Percentiles rank a stretch among this genome's conserved stretches.
phyloP scores from a whole-genome alignment of 2,797 vertebrate genomes.

The Fringilla coelebs region DNA sequence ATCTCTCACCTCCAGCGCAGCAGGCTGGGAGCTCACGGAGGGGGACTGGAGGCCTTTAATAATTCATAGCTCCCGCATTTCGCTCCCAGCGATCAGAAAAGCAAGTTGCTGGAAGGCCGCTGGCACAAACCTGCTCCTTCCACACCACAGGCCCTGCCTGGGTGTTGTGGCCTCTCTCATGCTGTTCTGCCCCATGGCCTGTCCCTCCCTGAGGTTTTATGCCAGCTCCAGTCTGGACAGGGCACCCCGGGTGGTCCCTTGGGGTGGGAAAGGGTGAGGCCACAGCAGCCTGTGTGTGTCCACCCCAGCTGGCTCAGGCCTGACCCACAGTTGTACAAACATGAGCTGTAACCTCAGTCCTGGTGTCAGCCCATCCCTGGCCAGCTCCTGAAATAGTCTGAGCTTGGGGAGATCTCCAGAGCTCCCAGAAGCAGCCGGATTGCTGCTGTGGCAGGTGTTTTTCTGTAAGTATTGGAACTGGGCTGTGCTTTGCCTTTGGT shows the following conservation, averaged over 20 bases:
- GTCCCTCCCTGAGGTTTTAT: accelerated
- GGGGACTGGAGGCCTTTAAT: background rate
- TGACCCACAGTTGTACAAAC: background rate
- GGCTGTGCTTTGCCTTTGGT: background rate
- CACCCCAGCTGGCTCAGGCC: accelerated
- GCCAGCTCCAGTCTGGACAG: background rate
- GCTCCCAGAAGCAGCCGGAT: background rate
- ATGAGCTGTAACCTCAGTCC: background rate
- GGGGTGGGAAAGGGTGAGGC: background rate
- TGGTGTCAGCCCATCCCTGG: background rate
- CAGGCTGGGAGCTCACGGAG: background rate
- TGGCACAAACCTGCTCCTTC: background rate
- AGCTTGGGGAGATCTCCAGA: background rate
- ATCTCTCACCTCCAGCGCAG: background rate
- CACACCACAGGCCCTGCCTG: background rate
- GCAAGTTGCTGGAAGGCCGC: accelerated
- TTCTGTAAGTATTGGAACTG: background rate
- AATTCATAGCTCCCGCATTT: background rate
- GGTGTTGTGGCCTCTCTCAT: accelerated
- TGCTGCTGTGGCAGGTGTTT: background rate
- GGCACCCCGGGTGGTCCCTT: background rate
- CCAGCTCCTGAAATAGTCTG: background rate
- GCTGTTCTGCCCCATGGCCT: accelerated
- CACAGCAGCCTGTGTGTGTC: accelerated
- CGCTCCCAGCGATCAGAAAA: background rate